Conservation (phyloP, 2,113 vertebrate genomes). For the Myiopsitta monachus region DNA sequence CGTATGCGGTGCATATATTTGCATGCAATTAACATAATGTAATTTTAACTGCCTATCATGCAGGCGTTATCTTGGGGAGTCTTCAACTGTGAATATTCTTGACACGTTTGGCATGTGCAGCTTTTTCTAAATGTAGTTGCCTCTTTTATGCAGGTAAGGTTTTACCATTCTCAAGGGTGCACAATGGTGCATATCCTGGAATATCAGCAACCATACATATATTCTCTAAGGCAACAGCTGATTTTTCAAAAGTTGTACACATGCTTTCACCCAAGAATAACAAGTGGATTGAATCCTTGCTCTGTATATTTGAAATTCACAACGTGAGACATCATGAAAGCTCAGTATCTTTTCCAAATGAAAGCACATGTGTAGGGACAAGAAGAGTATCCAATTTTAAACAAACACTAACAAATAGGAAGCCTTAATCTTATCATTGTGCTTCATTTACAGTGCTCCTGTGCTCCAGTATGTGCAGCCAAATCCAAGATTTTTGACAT, state of each 20-base stretch:
- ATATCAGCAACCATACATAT: neutral
- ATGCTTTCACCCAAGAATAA: neutral
- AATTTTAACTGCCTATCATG: constrained; percentile 51
- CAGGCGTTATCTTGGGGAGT: neutral
- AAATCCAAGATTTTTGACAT: neutral
- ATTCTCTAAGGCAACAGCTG: neutral
- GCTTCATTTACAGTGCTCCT: neutral
- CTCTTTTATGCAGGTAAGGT: neutral
- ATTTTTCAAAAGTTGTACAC: neutral
- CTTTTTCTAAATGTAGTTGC: neutral
- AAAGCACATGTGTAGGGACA: neutral
- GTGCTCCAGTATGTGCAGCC: neutral
- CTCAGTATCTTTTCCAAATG: neutral
- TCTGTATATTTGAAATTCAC: neutral
- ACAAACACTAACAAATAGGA: neutral
- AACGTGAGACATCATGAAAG: neutral
- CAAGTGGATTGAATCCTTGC: neutral
- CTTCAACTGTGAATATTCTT: constrained; percentile 16
- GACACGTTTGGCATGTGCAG: neutral
- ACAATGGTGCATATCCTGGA: neutral
- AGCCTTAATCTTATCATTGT: neutral
- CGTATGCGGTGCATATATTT: constrained; percentile 12
- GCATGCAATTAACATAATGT: constrained; percentile 47
- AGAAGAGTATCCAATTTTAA: neutral
- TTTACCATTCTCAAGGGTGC: neutral